These are phyloP conservation scores for Temnothorax curvispinosus DNA, from an alignment of 1,140 invertebrate genomes.

Conservation along the genomic window DNA sequence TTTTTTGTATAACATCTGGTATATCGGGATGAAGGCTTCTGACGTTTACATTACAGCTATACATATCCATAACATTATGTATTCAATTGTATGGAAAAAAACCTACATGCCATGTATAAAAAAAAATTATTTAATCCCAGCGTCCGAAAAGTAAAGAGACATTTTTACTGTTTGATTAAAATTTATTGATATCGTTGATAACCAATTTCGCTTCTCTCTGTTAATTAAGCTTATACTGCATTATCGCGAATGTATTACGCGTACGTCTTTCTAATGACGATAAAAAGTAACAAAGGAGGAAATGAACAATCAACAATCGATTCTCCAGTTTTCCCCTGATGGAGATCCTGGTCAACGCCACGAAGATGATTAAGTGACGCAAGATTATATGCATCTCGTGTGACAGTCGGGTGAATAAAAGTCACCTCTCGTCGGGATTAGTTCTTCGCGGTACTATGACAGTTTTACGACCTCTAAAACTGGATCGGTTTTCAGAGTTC, in stretches of 20 bases:
- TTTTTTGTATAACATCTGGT: no score
- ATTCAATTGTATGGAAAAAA: neutral
- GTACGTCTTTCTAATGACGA: neutral
- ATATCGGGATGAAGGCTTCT: no score
- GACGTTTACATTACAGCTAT: neutral
- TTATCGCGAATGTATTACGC: neutral
- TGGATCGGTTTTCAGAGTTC: slow-evolving; percentile 74
- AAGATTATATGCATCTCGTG: neutral
- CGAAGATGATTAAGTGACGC: neutral
- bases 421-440: slow-evolving; percentile 60
- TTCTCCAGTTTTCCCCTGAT: neutral
- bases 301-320: neutral
- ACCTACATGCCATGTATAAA: neutral
- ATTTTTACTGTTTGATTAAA: neutral
- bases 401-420: neutral
- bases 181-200: neutral
- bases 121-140: neutral
- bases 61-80: neutral
- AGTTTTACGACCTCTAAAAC: slow-evolving; percentile 64
- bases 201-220: neutral
- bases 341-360: neutral
- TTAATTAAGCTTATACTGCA: neutral
- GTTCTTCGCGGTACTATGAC: neutral
- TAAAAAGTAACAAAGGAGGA: neutral
- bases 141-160: neutral